Evolutionary conservation across 92 coral and sea anemone species (phyloP), one percentile per base, ranked within the genome.

Genomic region (Epizoanthus rinbou): DNA sequence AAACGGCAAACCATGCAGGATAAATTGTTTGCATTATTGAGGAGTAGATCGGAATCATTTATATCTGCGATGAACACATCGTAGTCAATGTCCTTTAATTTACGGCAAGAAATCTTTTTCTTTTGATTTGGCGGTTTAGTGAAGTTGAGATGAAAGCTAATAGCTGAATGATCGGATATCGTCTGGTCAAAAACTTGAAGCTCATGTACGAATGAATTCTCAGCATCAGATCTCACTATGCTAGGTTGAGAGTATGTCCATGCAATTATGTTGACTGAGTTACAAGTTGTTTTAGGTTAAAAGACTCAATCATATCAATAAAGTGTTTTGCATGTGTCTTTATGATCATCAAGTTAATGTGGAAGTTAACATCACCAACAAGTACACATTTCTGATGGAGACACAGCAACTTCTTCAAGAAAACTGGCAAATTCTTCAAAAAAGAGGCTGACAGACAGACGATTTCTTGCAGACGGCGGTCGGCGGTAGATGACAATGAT

Each of bases 51-150:
- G 17, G 60, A 74, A 22, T 74, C 18, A 17, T 43, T 15, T 25
- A 74, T 74, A 15, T 74, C 80, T 19, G 60, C 63, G 59, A 50
- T 74, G 23, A 74, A n/a, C 24, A 62, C 63, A 41, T 74, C 52
- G 13, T 41, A 74, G 37, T 56, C 59, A 56, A 56, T 56, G 59
- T 56, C 59, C 59, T 56, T 56, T 7, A 56, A 7, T 56, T 56
- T 56, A 2, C 15, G 2, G 9, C 59, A 56, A 56, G 59, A 2
- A 10, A 56, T 7, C 2, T 2, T 56, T 56, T 56, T 56, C 59
- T 56, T 56, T 7, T 56, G 59, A 17, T 17, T 2, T 7, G 9
- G 59, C 59, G 59, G 59, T 7, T 56, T 2, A 17, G 9, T 7
- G 15, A 56, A 1, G 59, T 56, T 56, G 2, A 56, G 59, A 2